Base-by-base conservation (phyloP, 2,888 invertebrate genomes). In the Folsomia manolachei region DNA sequence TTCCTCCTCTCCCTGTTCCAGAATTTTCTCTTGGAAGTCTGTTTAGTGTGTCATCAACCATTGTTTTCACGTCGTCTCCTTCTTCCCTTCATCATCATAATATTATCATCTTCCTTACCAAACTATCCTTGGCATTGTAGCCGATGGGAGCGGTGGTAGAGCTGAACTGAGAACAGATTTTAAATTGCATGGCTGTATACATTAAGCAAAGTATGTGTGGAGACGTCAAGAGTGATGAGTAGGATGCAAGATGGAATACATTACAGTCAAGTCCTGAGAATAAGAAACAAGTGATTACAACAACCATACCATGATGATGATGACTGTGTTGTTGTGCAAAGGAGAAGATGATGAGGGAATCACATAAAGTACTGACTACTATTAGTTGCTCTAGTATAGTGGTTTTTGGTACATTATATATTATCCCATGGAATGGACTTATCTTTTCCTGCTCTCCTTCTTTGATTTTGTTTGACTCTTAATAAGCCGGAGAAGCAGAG, bases 301-400 rank as follows among this genome's bases (percentile, higher is more conserved):
- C n/a, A 68, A 61, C 52, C 56, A 71, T 66, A 69, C n/a, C n/a
- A 69, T 74, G 69, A 70, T 72, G 71, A 74, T 70, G 71, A 74
- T 71, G 68, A 67, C 70, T 71, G 70, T 67, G 63, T 51, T 63
- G 27, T 25, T 27, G 26, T 25, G 56, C 56, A 56, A 14, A 56
- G 11, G 11, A 19, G 18, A 51, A 51, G 18, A 51, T 51, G 9
- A 9, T 51, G 18, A 51, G 18, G 51, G 9, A 51, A 18, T n/a
- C n/a, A n/a, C n/a, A n/a, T n/a, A n/a, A n/a, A n/a, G n/a, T n/a
- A n/a, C n/a, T n/a, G n/a, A n/a, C n/a, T n/a, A n/a, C n/a, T n/a
- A n/a, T n/a, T n/a, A n/a, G n/a, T n/a, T n/a, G n/a, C n/a, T n/a
- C n/a, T n/a, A n/a, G n/a, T n/a, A n/a, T 9, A 11, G 18, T 51